Conservation (phyloP, 2,888 invertebrate genomes). For the Ectemnius cavifrons region DNA sequence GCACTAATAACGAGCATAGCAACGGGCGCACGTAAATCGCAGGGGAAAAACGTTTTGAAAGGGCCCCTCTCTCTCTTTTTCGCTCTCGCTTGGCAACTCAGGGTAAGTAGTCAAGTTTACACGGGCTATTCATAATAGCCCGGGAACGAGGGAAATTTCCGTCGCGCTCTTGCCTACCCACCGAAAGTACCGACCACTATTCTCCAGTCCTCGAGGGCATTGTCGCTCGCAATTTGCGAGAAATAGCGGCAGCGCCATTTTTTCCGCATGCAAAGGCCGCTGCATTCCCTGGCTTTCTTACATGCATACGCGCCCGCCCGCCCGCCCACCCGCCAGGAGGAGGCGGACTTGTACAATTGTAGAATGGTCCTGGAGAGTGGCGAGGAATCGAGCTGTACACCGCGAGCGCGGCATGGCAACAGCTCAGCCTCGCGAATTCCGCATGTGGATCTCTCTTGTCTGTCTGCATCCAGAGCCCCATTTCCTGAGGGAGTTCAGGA, state of each 20-base stretch:
- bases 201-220: constrained; percentile 30
- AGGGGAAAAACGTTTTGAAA: not conserved
- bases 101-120: constrained; percentile 18
- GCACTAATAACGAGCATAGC: constrained; percentile 14
- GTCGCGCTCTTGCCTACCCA: constrained; percentile 15
- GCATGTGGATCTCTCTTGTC: constrained; percentile 41
- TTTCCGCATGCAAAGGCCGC: constrained; percentile 35
- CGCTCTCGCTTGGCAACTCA: not conserved
- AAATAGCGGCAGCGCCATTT: constrained; percentile 34
- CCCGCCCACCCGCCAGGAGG: too few relatives aligned
- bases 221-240: constrained; percentile 37
- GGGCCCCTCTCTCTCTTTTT: not conserved
- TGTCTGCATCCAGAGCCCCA: constrained; percentile 58
- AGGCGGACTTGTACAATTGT: too few relatives aligned
- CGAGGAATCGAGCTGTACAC: constrained; percentile 9
- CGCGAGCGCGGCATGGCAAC: constrained; percentile 22
- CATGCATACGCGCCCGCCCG: constrained; percentile 44
- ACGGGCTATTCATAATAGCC: constrained; percentile 25
- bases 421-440: constrained; percentile 36
- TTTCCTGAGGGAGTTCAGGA: constrained; percentile 68
- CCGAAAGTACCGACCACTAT: constrained; percentile 34
- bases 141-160: constrained; percentile 34
- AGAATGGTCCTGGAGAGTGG: not conserved
- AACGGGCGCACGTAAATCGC: constrained; percentile 13
- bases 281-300: constrained; percentile 24